Percentiles rank a stretch among this genome's conserved stretches.
These are phyloP conservation scores for Paracentrotus lividus DNA, from an alignment of 53 echinoderm and acorn worm genomes.

Conservation along the genomic window DNA sequence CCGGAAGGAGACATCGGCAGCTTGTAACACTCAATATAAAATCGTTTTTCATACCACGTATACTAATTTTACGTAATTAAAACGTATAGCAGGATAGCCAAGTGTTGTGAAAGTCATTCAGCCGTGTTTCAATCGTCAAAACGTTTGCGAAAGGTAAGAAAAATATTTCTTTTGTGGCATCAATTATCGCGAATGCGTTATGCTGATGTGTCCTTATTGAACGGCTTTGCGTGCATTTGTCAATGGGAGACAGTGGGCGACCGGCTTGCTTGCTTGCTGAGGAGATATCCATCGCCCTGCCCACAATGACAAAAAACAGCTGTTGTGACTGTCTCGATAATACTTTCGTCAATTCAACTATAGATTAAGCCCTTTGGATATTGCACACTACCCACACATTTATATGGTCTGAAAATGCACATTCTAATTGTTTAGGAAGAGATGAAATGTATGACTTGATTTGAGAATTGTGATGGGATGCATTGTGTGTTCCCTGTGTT, in stretches of 20 bases:
- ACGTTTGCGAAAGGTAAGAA: neutral
- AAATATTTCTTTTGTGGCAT: neutral
- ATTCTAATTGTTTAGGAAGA: too few species aligned
- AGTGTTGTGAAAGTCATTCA: neutral
- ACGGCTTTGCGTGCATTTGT: slow-evolving; percentile 25
- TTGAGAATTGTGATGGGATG: too few species aligned
- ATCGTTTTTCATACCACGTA: neutral
- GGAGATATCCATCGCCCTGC: too few species aligned
- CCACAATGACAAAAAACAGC: too few species aligned
- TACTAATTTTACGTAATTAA: neutral
- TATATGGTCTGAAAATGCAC: too few species aligned
- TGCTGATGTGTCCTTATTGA: slow-evolving; percentile 7
- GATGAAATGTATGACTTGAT: too few species aligned
- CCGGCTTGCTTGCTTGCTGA: neutral
- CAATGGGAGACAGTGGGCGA: neutral
- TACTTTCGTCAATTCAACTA: too few species aligned
- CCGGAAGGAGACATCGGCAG: slow-evolving; percentile 32
- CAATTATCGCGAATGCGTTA: neutral
- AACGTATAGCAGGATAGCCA: neutral
- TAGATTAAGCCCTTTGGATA: too few species aligned
- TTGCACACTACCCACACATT: too few species aligned
- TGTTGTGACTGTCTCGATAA: too few species aligned
- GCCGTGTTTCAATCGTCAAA: neutral
- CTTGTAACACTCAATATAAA: neutral
- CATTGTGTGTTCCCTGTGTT: too few species aligned